phyloP scores from a whole-genome alignment of 1,140 invertebrate genomes.

The Drosophila nigrodunni region DNA sequence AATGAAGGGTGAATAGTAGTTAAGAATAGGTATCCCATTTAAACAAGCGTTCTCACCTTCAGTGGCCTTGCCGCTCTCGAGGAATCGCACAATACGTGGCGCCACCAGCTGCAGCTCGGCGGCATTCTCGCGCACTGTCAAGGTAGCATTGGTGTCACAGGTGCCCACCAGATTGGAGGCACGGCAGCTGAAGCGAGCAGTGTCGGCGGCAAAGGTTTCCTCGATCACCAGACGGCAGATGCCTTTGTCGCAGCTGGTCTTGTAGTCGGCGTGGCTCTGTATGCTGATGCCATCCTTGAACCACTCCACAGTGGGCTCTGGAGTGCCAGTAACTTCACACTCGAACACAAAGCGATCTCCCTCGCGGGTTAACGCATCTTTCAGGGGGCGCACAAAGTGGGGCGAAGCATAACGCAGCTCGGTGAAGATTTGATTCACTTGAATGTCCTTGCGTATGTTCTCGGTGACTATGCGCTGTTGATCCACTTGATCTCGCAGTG shows the following conservation, averaged over 20 bases:
- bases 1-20: too few relatives aligned
- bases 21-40: background rate
- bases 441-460: constrained; percentile 81
- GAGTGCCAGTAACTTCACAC: constrained; percentile 91
- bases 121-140: constrained; percentile 90
- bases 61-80: constrained; percentile 87
- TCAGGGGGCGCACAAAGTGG: constrained; percentile 87
- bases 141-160: constrained; percentile 89
- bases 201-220: constrained; percentile 87
- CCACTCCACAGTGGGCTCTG: constrained; percentile 93
- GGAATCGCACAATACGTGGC: constrained; percentile 88
- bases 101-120: constrained; percentile 87
- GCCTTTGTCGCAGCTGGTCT: constrained; percentile 89
- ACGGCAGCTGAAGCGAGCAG: constrained; percentile 89
- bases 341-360: constrained; percentile 89
- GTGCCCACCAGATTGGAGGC: constrained; percentile 90
- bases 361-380: constrained; percentile 90
- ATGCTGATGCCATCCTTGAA: constrained; percentile 87
- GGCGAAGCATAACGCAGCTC: constrained; percentile 85
- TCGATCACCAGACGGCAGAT: constrained; percentile 90
- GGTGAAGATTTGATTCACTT: constrained; percentile 84
- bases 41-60: constrained; percentile 85
- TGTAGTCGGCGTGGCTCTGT: constrained; percentile 85
- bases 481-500: constrained; percentile 76
- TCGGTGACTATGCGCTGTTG: constrained; percentile 76